Evolutionary conservation across 2,888 invertebrate species (phyloP), one percentile per base, ranked within the genome.

Genomic region (Lochmaea crataegi): DNA sequence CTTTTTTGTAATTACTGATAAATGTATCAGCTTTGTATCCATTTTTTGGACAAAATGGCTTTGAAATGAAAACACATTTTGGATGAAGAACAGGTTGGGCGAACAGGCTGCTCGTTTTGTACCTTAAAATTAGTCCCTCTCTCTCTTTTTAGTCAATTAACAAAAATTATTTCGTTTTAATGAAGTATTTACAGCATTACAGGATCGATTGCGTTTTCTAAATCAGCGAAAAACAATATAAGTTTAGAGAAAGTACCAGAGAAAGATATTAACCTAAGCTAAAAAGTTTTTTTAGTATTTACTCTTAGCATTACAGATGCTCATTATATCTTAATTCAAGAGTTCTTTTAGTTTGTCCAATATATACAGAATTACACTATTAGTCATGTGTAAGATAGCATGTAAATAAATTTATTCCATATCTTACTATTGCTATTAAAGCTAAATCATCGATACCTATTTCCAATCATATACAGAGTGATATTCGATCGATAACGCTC

Each of bases 41-140:
- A 68, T 41, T 26, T 26, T 26, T 60, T 61, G 6, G 10, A 56
- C n/a, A 65, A 66, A 68, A 58, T 48, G 48, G 67, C 67, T 48
- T 56, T 67, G 12, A 56, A 38, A 65, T 56, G 61, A 64, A 45
- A 64, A 63, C 61, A 68, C 51, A 72, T 61, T 65, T 63, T 70
- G 72, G 73, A 72, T 71, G 72, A 70, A 74, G 72, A 74, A 67
- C 74, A 72, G 68, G 64, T 71, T 72, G 72, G 74, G 72, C 68
- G 57, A 65, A 72, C 66, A 71, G 71, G 65, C 72, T 73, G 75
- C 75, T 66, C 79, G 67, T 72, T 72, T 77, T 88, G 88, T 80
- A 84, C 84, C 76, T 85, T 89, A 88, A 78, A 83, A 84, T 75
- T 88, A 88, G 82, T 86, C 85, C 71, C 88, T 89, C 81, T 87